Base-by-base conservation (phyloP, 2,888 invertebrate genomes). In the Hirtodrosophila trivittata region DNA sequence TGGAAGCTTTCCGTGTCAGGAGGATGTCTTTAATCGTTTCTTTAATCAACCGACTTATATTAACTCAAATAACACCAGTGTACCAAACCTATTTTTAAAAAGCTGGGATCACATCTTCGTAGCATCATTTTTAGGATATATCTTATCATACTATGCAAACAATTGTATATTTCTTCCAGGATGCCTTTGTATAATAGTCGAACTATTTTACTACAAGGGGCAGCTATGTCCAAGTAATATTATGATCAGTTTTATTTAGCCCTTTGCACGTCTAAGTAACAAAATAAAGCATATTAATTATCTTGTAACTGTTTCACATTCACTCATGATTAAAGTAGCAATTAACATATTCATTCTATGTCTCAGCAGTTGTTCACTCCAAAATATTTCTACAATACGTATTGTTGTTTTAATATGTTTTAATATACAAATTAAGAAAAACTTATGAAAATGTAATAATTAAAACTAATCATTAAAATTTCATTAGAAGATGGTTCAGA, bases 271-370 rank as follows among this genome's bases (percentile, higher is more conserved):
- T 4, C 9, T 65, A 10, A 39, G 57, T 1, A 42, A 56, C 30
- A 58, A 52, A 39, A 47, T 73, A 0, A 68, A 52, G 1, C 54
- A 65, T 18, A 12, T 66, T 9, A 52, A 21, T 28, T 26, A 28
- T 21, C 30, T 74, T 3, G 7, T 75, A 5, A 37, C 47, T n/a
- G 62, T 75, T 28, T 56, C 65, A 1, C 62, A 68, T 30, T 65
- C 55, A 26, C 33, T 75, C 8, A 28, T 74, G 3, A 41, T 51
- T 7, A 77, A 65, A 46, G 28, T 75, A 7, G 74, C 77, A 21
- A 38, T 75, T 7, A 74, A 65, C 37, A 56, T 75, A 13, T 73
- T 75, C 9, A 65, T 75, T 56, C 52, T 77, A 32, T 77, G 74
- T 12, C 8, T 60, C 25, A 39, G 50, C 26, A 62, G 66, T 16